Base-by-base conservation (phyloP, 2,113 vertebrate genomes). In the Platichthys flesus region DNA sequence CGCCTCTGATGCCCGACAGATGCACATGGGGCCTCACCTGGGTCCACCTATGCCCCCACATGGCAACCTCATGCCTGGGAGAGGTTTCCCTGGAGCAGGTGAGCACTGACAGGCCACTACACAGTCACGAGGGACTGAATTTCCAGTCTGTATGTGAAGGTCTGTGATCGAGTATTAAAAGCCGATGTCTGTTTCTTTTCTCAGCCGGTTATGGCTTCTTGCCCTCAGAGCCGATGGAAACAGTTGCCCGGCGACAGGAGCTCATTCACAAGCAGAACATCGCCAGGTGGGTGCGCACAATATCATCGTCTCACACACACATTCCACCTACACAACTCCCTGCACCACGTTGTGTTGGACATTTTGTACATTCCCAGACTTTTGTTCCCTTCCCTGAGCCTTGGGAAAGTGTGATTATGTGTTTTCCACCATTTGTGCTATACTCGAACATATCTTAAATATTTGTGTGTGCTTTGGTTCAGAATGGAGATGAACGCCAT, bases 401-500 rank as follows among this genome's bases (percentile, higher is more conserved):
- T 21, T 16, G 23, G 15, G n/a, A 57, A 56, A 9, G 52, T 12
- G 16, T 74, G 26, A 66, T 67, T 15, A 69, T 28, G 7, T 42
- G 35, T n/a, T 75, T 54, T 54, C 4, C 12, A 51, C 60, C 45
- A 40, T 45, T 54, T 52, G 0, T 71, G 45, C 14, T 58, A 13
- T 3, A 42, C 40, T 0, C 40, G 3, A 42, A 6, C 24, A 23
- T 51, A 12, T 64, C 52, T 58, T 26, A 78, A 49, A 72, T 66
- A 16, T 71, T 49, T 70, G 10, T 31, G 10, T 83, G n/a, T 40
- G 4, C 60, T 70, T 12, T 58, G 49, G 9, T 57, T 70, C 67
- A 95, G 94, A 80, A 96, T 99, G 96, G 97, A 98, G 91, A 97
- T 98, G 96, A 97, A 95, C 52, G 95, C 97, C 81, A 95, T 98